phyloP scores from a whole-genome alignment of 2,888 invertebrate species.

The Alloscopus bannaensis region DNA sequence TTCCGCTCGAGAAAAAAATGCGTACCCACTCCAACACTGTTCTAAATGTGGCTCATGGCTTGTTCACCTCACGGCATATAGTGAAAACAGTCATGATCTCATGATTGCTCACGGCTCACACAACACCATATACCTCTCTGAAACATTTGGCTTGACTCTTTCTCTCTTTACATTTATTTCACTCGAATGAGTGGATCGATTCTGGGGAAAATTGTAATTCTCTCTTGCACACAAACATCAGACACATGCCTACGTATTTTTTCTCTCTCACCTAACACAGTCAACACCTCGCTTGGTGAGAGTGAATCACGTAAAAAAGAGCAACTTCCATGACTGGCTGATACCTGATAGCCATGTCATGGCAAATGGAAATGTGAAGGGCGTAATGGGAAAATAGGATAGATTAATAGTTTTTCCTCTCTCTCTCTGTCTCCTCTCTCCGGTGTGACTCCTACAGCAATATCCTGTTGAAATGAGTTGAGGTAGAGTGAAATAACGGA shows the following conservation, averaged over 20 bases:
- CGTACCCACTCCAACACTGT: too few species aligned
- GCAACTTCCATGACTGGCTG: neutral
- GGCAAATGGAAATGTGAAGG: constrained; percentile 68
- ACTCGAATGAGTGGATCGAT: constrained; percentile 41
- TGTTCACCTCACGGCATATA: too few species aligned
- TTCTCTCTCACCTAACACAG: neutral
- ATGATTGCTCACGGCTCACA: too few species aligned
- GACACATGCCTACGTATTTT: too few species aligned
- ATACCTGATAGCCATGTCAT: constrained; percentile 45
- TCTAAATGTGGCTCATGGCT: too few species aligned
- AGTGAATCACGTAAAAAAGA: neutral
- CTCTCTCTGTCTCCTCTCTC: constrained; percentile 4
- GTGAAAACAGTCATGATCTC: too few species aligned
- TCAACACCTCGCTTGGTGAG: neutral
- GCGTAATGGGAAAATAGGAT: constrained; percentile 68
- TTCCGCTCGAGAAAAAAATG: too few species aligned
- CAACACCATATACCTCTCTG: too few species aligned
- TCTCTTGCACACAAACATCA: constrained; percentile 9
- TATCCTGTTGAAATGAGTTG: too few species aligned
- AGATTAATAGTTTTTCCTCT: constrained; percentile 64
- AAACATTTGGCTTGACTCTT: neutral
- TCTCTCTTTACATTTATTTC: constrained; percentile 57
- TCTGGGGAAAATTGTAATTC: constrained; percentile 41
- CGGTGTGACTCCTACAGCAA: too few species aligned
- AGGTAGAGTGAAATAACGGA: too few species aligned